Conservation (phyloP, 2,888 invertebrate species). For the Nemapogon koenigi region DNA sequence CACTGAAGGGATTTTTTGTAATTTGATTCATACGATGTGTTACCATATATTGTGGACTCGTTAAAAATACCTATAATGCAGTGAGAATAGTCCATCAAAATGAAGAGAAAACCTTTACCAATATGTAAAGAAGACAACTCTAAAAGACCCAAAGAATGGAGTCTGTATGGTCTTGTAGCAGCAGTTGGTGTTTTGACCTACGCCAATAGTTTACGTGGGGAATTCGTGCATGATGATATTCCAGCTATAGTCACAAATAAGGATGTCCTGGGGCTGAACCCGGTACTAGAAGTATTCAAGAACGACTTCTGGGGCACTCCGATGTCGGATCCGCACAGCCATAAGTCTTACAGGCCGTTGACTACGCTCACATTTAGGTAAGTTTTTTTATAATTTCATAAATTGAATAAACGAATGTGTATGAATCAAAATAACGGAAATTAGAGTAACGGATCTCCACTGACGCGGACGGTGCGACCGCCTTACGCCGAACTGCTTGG, state of each 20-base stretch:
- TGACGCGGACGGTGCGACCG: not conserved
- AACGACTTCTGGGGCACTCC: slow-evolving; percentile 93
- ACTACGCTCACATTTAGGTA: slow-evolving; percentile 86
- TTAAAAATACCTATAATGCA: not conserved
- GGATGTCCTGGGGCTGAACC: slow-evolving; percentile 76
- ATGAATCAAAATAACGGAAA: not conserved
- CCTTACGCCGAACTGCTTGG: too few species aligned
- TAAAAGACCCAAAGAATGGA: slow-evolving; percentile 60
- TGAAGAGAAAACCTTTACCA: slow-evolving; percentile 54
- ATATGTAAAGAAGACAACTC: slow-evolving; percentile 45
- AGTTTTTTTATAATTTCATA: slow-evolving; percentile 29
- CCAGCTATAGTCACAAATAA: slow-evolving; percentile 83
- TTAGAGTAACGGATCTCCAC: not conserved
- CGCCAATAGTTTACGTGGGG: slow-evolving; percentile 76
- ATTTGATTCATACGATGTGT: not conserved
- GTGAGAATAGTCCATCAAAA: slow-evolving; percentile 22
- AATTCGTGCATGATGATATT: slow-evolving; percentile 89
- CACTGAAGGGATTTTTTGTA: not conserved
- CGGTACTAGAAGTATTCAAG: slow-evolving; percentile 68
- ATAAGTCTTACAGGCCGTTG: slow-evolving; percentile 87
- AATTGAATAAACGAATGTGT: not conserved
- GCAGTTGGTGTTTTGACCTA: slow-evolving; percentile 74
- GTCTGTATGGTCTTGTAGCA: slow-evolving; percentile 68
- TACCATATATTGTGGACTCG: not conserved
- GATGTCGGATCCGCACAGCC: slow-evolving; percentile 81